phyloP scores from a whole-genome alignment of 2,888 invertebrate species.

The Parapristionchus giblindavisi region DNA sequence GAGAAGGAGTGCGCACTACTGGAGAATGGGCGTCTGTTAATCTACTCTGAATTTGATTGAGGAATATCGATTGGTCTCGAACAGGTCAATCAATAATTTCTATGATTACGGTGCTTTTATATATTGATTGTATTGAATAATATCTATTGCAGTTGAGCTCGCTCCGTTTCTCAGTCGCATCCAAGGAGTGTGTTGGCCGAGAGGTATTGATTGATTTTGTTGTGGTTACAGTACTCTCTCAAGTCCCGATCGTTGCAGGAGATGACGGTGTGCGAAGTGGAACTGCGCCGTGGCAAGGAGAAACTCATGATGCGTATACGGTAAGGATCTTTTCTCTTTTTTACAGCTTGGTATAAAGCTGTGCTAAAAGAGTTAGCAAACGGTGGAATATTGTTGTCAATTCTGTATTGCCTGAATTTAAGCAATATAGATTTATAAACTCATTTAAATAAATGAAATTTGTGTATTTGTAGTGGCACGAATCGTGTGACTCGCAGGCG shows the following conservation, averaged over 20 bases:
- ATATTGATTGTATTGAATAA: neutral
- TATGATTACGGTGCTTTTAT: neutral
- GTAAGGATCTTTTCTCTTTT: neutral
- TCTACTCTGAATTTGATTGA: conserved; percentile 21
- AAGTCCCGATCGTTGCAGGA: neutral
- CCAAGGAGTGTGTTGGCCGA: conserved; percentile 13
- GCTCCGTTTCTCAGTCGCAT: conserved; percentile 13
- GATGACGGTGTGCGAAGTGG: conserved; percentile 19
- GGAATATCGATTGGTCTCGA: conserved; percentile 1
- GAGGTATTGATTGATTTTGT: neutral
- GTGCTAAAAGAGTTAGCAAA: too few species aligned
- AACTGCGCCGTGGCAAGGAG: conserved; percentile 26
- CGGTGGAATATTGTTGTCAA: too few species aligned
- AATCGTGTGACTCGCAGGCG: conserved; percentile 19
- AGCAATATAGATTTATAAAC: neutral
- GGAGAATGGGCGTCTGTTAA: conserved; percentile 22
- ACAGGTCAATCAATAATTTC: neutral
- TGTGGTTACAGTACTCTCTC: neutral
- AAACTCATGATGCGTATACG: conserved; percentile 9
- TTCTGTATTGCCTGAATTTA: neutral
- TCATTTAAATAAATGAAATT: neutral
- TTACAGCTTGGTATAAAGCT: neutral
- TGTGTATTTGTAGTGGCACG: neutral
- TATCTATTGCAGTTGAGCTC: conserved; percentile 12
- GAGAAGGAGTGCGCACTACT: conserved; percentile 21